Base-by-base conservation (phyloP, 2,888 invertebrate genomes). In the Bembecia ichneumoniformis region DNA sequence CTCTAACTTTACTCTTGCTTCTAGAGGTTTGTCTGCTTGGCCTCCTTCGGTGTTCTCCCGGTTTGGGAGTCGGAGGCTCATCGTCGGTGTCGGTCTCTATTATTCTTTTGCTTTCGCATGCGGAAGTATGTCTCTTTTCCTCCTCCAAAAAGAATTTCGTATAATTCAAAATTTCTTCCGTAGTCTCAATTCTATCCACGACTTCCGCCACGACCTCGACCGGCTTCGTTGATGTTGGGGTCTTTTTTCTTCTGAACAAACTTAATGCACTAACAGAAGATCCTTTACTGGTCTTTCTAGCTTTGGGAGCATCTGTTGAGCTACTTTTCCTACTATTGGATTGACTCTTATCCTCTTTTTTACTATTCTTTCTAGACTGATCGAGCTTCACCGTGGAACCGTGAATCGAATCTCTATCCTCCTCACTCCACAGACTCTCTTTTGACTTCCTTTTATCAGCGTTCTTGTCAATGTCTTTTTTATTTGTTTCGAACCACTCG, bases 401-500 rank as follows among this genome's bases (percentile, higher is more conserved):
- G 34, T 81, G 73, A 45, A 84, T 74, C 1, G 83, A 83, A 51
- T 87, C 87, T 52, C 74, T 74, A 50, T 84, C 84, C 59, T 87
- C 86, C 58, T 87, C 87, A 49, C 87, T 87, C 81, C 82, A 84
- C n/a, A 86, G 73, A 47, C 84, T 86, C 54, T 86, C 86, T 53
- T 80, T 76, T 0, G 87, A 87, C 53, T 87, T 87, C 56, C 82
- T 86, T 56, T 79, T 87, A 44, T 82, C 83, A 11, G 62, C 68
- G 55, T 74, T 72, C 49, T 81, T 86, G 14, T 86, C 86, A 9
- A 74, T 50, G 35, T 84, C 84, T 53, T 74, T 78, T 49, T 78
- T 82, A 2, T 72, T 71, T 2, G 77, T 65, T 40, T 86, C 83
- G 35, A 87, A 74, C 82, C 82, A 82, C 54, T 88, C 88, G 47